Evolutionary conservation across 2,797 vertebrate genomes (phyloP).

Genomic region (Mus caroli): DNA sequence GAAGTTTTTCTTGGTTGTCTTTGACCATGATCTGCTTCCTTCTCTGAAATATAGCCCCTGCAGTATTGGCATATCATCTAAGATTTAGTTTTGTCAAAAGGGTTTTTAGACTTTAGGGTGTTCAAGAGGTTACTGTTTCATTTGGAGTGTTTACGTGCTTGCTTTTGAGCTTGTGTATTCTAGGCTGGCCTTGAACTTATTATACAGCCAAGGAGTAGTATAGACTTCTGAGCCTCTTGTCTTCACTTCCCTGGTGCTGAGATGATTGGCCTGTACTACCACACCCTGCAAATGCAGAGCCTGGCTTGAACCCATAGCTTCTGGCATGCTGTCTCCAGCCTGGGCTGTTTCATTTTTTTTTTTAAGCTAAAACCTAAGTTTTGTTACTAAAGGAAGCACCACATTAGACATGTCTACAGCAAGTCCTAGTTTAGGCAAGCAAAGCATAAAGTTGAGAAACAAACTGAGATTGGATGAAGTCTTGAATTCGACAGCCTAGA

Average conservation of each 20-base stretch:
- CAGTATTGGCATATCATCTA: slow-evolving; percentile 48
- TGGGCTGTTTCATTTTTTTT: slow-evolving; percentile 48
- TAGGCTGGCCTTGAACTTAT: not conserved
- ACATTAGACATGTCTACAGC: slow-evolving; percentile 27
- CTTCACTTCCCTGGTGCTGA: not conserved
- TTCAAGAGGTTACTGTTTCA: not conserved
- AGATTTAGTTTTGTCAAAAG: slow-evolving; percentile 14
- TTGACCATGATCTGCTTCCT: not conserved
- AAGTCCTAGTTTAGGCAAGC: slow-evolving; percentile 27
- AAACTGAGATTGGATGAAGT: slow-evolving; percentile 7
- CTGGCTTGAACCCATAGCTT: not conserved
- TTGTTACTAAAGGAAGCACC: not conserved
- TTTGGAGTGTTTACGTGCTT: not conserved
- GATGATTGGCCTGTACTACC: not conserved
- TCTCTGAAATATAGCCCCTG: not conserved
- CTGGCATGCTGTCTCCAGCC: too few relatives aligned
- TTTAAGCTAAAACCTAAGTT: slow-evolving; percentile 46
- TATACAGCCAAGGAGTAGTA: not conserved
- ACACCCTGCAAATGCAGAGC: too few relatives aligned
- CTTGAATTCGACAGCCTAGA: not conserved
- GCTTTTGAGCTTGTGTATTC: not conserved
- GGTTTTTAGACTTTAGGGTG: slow-evolving; percentile 17
- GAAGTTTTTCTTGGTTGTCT: slow-evolving; percentile 35
- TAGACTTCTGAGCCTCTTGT: not conserved
- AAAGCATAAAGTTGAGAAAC: slow-evolving; percentile 20